Evolutionary conservation across 2,888 invertebrate species (phyloP).

Genomic region (Trichacis sp.): DNA sequence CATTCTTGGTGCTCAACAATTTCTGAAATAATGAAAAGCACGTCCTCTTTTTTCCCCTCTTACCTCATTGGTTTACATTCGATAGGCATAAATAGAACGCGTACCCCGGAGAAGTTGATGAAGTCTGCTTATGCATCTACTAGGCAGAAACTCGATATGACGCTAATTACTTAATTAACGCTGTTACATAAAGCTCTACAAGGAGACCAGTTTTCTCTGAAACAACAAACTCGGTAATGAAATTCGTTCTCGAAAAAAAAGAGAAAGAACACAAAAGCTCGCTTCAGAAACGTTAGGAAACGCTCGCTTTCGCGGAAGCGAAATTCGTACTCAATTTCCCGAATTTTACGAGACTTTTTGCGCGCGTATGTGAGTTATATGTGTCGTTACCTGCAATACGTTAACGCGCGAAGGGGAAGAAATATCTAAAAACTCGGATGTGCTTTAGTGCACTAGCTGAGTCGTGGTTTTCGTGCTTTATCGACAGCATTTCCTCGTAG

Average conservation of each 20-base stretch:
- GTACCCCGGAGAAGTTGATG: too few relatives aligned
- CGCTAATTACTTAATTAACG: constrained; percentile 17
- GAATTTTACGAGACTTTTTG: background rate
- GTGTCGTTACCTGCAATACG: constrained; percentile 20
- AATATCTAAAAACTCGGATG: constrained; percentile 31
- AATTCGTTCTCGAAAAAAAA: too few relatives aligned
- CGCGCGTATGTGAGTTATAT: background rate
- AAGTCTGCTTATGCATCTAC: background rate
- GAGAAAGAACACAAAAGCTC: background rate
- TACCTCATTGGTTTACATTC: too few relatives aligned
- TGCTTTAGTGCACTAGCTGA: constrained; percentile 28
- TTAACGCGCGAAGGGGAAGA: constrained; percentile 26
- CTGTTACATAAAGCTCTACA: background rate
- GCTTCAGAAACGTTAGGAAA: too few relatives aligned
- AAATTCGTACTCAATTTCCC: background rate
- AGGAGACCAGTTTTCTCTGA: background rate
- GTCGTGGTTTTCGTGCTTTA: constrained; percentile 42
- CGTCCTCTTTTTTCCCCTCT: background rate
- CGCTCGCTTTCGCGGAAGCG: background rate
- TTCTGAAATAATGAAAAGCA: background rate
- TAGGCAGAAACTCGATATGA: constrained; percentile 4
- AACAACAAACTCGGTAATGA: background rate
- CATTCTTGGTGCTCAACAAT: background rate
- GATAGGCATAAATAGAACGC: background rate
- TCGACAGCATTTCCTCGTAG: constrained; percentile 31